phyloP scores from a whole-genome alignment of 1,140 invertebrate species.

The Pseudomyrmex flavicornis region DNA sequence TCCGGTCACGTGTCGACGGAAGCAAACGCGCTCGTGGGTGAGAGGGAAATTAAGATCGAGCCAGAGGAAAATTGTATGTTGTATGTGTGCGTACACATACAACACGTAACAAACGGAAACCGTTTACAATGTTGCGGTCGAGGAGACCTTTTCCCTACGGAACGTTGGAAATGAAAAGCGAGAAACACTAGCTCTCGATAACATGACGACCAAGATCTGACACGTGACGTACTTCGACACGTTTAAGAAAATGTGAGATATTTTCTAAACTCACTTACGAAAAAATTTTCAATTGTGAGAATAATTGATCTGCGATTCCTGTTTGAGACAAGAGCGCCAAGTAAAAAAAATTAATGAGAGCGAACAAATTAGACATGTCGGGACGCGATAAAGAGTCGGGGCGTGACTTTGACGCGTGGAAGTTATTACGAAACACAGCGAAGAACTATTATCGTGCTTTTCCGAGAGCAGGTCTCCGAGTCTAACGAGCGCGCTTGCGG shows the following conservation, averaged over 20 bases:
- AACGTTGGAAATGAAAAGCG: constrained; percentile 15
- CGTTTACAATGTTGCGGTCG: not conserved
- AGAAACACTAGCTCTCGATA: constrained; percentile 8
- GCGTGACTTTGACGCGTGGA: constrained; percentile 31
- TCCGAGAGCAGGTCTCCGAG: not conserved
- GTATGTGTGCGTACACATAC: too few relatives aligned
- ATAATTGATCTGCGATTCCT: not conserved
- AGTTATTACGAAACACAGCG: constrained; percentile 11
- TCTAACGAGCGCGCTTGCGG: not conserved
- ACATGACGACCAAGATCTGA: too few relatives aligned
- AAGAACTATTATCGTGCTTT: constrained; percentile 23
- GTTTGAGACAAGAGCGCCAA: not conserved
- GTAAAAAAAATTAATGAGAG: constrained; percentile 23
- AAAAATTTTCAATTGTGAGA: not conserved
- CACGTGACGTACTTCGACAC: too few relatives aligned
- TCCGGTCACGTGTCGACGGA: constrained; percentile 43
- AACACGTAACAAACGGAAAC: too few relatives aligned
- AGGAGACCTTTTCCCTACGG: constrained; percentile 15
- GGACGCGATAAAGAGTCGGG: constrained; percentile 30
- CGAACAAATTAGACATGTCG: constrained; percentile 37
- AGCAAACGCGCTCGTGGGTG: constrained; percentile 4
- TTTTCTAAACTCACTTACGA: too few relatives aligned
- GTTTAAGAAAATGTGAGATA: too few relatives aligned
- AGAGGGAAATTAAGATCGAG: constrained; percentile 41
- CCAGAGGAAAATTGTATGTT: constrained; percentile 29